Percentiles rank a stretch among this genome's conserved stretches.
Conservation (phyloP, 2,113 vertebrate genomes). For the Campylomormyrus numenius region DNA sequence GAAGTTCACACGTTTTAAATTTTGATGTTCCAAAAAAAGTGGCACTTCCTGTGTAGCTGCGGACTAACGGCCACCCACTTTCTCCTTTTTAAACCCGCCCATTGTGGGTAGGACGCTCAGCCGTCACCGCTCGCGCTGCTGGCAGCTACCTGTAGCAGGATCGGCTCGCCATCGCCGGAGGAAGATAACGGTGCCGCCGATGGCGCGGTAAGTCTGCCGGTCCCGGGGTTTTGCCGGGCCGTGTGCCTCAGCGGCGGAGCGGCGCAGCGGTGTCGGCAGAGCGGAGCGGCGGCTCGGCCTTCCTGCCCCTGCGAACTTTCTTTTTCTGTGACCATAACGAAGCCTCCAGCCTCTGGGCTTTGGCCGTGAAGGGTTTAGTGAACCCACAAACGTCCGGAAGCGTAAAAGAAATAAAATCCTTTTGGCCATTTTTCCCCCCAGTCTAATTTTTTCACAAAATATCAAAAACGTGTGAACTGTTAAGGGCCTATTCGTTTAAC, state of each 20-base stretch:
- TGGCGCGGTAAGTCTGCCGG: slow-evolving; percentile 64
- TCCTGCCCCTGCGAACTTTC: background rate
- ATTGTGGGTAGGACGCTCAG: slow-evolving; percentile 94
- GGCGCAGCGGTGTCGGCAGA: slow-evolving; percentile 10
- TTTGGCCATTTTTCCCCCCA: background rate
- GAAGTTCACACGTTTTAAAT: slow-evolving; percentile 67
- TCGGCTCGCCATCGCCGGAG: slow-evolving; percentile 69
- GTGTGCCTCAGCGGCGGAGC: background rate
- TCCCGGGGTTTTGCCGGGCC: background rate
- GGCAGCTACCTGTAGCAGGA: slow-evolving; percentile 76
- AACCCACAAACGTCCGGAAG: background rate
- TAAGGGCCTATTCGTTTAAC: background rate
- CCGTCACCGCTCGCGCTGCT: slow-evolving; percentile 77
- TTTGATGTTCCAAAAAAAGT: slow-evolving; percentile 63
- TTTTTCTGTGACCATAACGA: background rate
- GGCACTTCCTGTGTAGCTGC: slow-evolving; percentile 90
- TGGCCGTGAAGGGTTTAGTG: background rate
- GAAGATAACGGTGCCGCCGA: slow-evolving; percentile 58
- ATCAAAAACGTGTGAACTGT: slow-evolving; percentile 10
- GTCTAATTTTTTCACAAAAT: background rate
- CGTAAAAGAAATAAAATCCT: background rate
- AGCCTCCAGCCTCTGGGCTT: background rate
- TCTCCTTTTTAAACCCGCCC: slow-evolving; percentile 84
- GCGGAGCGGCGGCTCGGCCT: background rate
- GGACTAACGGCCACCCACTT: slow-evolving; percentile 92